Conservation (phyloP, 2,888 invertebrate genomes). For the Caenorhabditis sp. region DNA sequence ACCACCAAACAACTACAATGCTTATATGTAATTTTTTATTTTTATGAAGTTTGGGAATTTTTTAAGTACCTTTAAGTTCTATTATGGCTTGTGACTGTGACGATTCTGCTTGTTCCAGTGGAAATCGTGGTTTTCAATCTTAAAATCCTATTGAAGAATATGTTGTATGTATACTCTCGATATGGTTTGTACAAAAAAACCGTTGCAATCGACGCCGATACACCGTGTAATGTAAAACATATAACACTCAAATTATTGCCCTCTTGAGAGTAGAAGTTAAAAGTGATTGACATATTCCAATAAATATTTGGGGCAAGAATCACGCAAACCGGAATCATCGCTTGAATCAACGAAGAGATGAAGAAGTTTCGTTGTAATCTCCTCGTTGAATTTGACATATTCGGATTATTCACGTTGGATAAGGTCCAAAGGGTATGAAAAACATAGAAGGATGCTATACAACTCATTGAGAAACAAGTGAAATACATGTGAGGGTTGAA, state of each 20-base stretch:
- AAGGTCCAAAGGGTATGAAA: slow-evolving; percentile 14
- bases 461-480: slow-evolving; percentile 5
- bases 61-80: too few relatives aligned
- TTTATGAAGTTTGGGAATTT: too few relatives aligned
- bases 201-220: slow-evolving; percentile 21
- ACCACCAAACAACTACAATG: not conserved
- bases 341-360: slow-evolving; percentile 14
- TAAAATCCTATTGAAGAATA: not conserved
- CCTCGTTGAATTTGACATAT: slow-evolving; percentile 12
- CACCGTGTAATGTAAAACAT: slow-evolving; percentile 23
- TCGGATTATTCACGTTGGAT: slow-evolving; percentile 11
- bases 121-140: too few relatives aligned
- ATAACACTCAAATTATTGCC: slow-evolving; percentile 23
- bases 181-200: slow-evolving; percentile 18
- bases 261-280: slow-evolving; percentile 19
- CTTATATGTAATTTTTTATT: not conserved
- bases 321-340: slow-evolving; percentile 14
- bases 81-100: too few relatives aligned
- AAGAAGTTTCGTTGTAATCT: slow-evolving; percentile 20
- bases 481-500: slow-evolving; percentile 34
- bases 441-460: slow-evolving; percentile 4
- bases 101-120: too few relatives aligned
- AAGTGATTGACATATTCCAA: slow-evolving; percentile 23
- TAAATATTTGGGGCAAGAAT: slow-evolving; percentile 19
- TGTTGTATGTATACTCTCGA: slow-evolving; percentile 5